phyloP scores from a whole-genome alignment of 1,140 invertebrate species.

The Protaetia brevitarsis region DNA sequence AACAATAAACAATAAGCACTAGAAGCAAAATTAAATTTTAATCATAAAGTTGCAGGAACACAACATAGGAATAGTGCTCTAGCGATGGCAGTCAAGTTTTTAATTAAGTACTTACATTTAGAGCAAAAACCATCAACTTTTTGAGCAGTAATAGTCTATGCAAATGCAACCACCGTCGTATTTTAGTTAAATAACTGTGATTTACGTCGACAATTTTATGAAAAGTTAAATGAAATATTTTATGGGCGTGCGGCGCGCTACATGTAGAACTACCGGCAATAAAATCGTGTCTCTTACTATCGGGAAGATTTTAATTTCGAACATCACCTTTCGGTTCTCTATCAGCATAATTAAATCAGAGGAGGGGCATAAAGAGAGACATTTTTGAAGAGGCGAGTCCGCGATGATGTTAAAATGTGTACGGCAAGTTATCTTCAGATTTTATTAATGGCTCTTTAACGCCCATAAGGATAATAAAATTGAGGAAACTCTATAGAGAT shows the following conservation, averaged over 20 bases:
- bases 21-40: not conserved
- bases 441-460: no score
- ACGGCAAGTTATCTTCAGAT: not conserved
- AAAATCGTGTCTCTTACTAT: not conserved
- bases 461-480: no score
- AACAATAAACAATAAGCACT: not conserved
- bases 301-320: conserved; percentile 1
- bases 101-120: conserved; percentile 13
- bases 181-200: conserved; percentile 18
- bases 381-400: not conserved
- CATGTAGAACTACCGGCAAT: conserved; percentile 4
- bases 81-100: not conserved
- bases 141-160: not conserved
- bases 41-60: not conserved
- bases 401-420: not conserved
- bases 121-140: conserved; percentile 9
- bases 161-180: not conserved
- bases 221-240: conserved; percentile 16
- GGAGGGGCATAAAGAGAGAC: not conserved
- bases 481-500: no score
- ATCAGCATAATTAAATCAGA: conserved; percentile 17
- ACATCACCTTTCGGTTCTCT: not conserved
- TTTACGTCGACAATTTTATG: conserved; percentile 14
- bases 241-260: not conserved
- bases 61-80: not conserved